Evolutionary conservation across 64 coral and sea anemone genomes (phyloP), one percentile per base, ranked within the genome.

Genomic region (Actinia tenebrosa): DNA sequence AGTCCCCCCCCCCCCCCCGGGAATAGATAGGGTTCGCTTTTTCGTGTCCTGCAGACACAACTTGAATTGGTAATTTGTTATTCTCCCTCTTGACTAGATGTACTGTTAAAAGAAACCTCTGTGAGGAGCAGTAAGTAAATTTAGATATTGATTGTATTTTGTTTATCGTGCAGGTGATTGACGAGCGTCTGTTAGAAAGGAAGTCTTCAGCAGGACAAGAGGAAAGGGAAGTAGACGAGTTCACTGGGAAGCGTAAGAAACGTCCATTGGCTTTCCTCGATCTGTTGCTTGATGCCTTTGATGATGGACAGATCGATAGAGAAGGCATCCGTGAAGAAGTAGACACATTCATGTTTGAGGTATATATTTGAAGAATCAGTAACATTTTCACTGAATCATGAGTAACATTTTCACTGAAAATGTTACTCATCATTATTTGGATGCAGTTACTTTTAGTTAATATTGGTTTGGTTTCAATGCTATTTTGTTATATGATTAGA

Each of bases 331-430:
- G 92, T 55, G 92, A 94, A 63, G 92, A 94, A 68, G 92, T 94
- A 7, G 92, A 94, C 71, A 94, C 92, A 8, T 94, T 94, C 22
- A 94, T 94, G 92, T 94, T 94, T 47, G 92, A 94, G 88, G 92
- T 94, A 30, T 75, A 2, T 11, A 10, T 15, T 20, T 64, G 19
- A 64, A 9, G 10, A 23, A 66, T 23, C 6, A 66, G 0, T 7
- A 64, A 17, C 5, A 64, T 6, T 64, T 64, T 64, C 18, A 64
- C 61, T n/a, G n/a, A n/a, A n/a, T n/a, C n/a, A n/a, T n/a, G n/a
- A n/a, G n/a, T n/a, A n/a, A n/a, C n/a, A n/a, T 64, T 18, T 16
- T 64, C 53, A 5, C 10, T 19, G 14, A 18, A 64, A 64, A 19
- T 64, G 17, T 16, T 16, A 19, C 1, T 10, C 14, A 5, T 64